phyloP scores from a whole-genome alignment of 1,140 invertebrate genomes.

The Habropoda laboriosa region DNA sequence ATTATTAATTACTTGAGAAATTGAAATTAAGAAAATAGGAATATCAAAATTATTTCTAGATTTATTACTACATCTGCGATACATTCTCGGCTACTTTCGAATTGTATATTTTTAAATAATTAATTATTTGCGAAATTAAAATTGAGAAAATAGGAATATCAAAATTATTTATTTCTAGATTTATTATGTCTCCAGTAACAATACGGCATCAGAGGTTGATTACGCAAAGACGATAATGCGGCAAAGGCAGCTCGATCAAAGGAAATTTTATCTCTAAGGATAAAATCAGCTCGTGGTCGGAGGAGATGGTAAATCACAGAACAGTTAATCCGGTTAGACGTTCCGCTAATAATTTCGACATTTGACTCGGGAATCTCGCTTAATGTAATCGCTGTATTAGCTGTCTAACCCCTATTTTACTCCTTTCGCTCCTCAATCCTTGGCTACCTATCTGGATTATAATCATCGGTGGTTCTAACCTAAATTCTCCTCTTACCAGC shows the following conservation, averaged over 20 bases:
- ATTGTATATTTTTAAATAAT: too few species aligned
- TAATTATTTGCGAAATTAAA: neutral
- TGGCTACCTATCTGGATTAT: neutral
- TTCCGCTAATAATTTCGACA: conserved; percentile 50
- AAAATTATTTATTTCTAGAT: neutral
- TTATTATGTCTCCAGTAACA: neutral
- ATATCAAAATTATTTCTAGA: too few species aligned
- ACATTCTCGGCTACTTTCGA: neutral
- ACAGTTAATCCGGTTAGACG: conserved; percentile 29
- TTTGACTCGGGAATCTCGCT: conserved; percentile 58
- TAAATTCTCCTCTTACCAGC: conserved; percentile 17
- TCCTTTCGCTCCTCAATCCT: conserved; percentile 5
- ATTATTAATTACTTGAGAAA: too few species aligned
- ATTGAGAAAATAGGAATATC: too few species aligned
- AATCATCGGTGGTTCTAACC: neutral
- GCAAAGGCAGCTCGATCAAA: neutral
- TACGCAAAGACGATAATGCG: neutral
- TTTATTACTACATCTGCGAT: too few species aligned
- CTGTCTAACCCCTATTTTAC: conserved; percentile 17
- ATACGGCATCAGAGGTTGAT: neutral
- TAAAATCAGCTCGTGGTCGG: conserved; percentile 1
- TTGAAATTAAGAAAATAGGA: too few species aligned
- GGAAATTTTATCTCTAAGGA: conserved; percentile 1
- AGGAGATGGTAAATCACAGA: conserved; percentile 27
- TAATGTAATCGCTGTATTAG: conserved; percentile 59